Percentiles rank a stretch among this genome's conserved stretches.
These are phyloP conservation scores for Oedothorax gibbosus DNA, from an alignment of 1,140 invertebrate species.

Conservation along the genomic window DNA sequence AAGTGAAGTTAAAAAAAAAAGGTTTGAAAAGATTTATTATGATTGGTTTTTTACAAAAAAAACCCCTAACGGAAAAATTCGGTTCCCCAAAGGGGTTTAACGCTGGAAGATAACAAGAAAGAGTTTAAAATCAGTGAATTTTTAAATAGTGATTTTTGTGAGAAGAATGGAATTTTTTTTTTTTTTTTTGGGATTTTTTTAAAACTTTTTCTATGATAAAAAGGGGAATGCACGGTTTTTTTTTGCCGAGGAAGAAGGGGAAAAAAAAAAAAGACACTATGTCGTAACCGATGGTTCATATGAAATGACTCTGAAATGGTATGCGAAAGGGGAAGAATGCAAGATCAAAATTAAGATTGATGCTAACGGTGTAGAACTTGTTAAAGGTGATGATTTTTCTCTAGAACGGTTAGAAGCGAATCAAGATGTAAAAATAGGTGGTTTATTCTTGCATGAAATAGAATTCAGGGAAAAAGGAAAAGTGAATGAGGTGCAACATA, in stretches of 20 bases:
- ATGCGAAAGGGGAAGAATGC: slow-evolving; percentile 19
- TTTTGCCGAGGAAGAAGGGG: slow-evolving; percentile 21
- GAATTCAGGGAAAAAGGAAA: slow-evolving; percentile 29
- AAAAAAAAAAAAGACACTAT: slow-evolving; percentile 24
- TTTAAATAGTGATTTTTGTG: slow-evolving; percentile 32
- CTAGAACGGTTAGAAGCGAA: not conserved
- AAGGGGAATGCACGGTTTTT: slow-evolving; percentile 21
- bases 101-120: slow-evolving; percentile 11
- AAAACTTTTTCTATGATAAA: not conserved
- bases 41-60: not conserved
- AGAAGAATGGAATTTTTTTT: slow-evolving; percentile 28
- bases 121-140: slow-evolving; percentile 27
- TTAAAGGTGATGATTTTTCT: not conserved
- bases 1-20: slow-evolving; percentile 1
- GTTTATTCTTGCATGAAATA: slow-evolving; percentile 31
- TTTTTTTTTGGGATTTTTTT: not conserved
- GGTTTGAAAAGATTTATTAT: not conserved
- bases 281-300: slow-evolving; percentile 21
- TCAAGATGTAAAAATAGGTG: slow-evolving; percentile 23
- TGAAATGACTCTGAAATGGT: slow-evolving; percentile 24
- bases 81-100: too few relatives aligned
- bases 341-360: slow-evolving; percentile 15
- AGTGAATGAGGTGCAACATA: slow-evolving; percentile 17
- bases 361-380: slow-evolving; percentile 8
- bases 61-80: not conserved